phyloP scores from a whole-genome alignment of 2,113 vertebrate genomes.

The Ctenomys sociabilis region DNA sequence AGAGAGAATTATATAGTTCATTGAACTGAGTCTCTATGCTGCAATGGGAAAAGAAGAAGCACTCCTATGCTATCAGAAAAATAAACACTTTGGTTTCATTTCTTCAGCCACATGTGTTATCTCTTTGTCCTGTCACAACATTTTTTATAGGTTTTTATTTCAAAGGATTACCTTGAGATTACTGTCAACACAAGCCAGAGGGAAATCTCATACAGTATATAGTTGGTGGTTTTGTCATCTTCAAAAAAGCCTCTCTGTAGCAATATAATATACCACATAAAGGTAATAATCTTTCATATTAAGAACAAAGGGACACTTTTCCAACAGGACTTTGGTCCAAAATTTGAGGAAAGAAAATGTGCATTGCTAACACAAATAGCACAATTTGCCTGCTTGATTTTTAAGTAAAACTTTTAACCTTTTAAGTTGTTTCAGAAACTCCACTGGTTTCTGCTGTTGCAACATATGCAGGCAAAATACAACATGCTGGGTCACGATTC shows the following conservation, averaged over 20 bases:
- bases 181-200: constrained; percentile 63
- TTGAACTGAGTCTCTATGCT: constrained; percentile 72
- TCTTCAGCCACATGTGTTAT: constrained; percentile 66
- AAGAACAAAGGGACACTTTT: constrained; percentile 47
- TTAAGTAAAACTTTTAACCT: constrained; percentile 57
- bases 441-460: not conserved
- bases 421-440: constrained; percentile 34
- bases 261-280: not conserved
- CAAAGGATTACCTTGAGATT: constrained; percentile 77
- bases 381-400: constrained; percentile 32
- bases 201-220: constrained; percentile 55
- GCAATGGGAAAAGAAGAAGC: constrained; percentile 51
- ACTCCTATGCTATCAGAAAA: constrained; percentile 74
- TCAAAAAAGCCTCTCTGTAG: constrained; percentile 24
- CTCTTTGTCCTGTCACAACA: constrained; percentile 67
- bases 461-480: constrained; percentile 37
- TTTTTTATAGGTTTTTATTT: constrained; percentile 78
- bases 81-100: constrained; percentile 77
- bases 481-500: constrained; percentile 27
- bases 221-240: constrained; percentile 40
- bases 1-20: constrained; percentile 77
- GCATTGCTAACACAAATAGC: constrained; percentile 33
- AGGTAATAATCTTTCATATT: constrained; percentile 39
- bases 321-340: not conserved
- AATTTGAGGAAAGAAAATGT: constrained; percentile 63